Conservation (phyloP, 1,140 invertebrate genomes). For the Drosophila kikkawai region DNA sequence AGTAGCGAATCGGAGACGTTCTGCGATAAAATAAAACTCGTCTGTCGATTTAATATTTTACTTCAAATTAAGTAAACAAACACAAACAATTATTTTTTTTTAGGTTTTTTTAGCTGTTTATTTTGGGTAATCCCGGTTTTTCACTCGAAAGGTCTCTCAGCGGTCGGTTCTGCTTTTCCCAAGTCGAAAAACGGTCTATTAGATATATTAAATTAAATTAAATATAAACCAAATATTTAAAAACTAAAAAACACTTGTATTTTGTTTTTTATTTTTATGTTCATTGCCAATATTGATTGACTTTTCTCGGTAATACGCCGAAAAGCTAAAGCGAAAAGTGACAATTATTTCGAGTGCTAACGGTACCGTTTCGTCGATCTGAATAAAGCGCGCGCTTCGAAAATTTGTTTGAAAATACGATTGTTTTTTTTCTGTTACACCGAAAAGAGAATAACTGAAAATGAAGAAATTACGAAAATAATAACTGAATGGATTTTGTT, state of each 20-base stretch:
- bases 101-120: too few species aligned
- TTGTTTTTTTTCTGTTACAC: constrained; percentile 43
- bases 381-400: constrained; percentile 25
- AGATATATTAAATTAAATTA: neutral
- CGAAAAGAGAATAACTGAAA: neutral
- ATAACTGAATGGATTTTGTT: constrained; percentile 49
- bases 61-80: too few species aligned
- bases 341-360: constrained; percentile 5
- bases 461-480: constrained; percentile 18
- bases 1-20: too few species aligned
- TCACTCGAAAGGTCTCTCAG: constrained; percentile 5
- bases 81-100: too few species aligned
- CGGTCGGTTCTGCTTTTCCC: neutral
- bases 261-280: neutral
- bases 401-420: neutral
- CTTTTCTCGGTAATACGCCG: neutral
- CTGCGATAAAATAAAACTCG: too few species aligned
- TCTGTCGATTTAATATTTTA: too few species aligned
- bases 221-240: neutral
- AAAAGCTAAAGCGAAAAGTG: neutral
- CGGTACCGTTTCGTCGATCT: neutral
- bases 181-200: neutral
- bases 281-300: neutral
- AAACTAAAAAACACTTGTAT: constrained; percentile 1
- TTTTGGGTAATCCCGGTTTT: neutral